These are phyloP conservation scores for Eulithis testata DNA, from an alignment of 2,888 invertebrate species.

Conservation along the genomic window DNA sequence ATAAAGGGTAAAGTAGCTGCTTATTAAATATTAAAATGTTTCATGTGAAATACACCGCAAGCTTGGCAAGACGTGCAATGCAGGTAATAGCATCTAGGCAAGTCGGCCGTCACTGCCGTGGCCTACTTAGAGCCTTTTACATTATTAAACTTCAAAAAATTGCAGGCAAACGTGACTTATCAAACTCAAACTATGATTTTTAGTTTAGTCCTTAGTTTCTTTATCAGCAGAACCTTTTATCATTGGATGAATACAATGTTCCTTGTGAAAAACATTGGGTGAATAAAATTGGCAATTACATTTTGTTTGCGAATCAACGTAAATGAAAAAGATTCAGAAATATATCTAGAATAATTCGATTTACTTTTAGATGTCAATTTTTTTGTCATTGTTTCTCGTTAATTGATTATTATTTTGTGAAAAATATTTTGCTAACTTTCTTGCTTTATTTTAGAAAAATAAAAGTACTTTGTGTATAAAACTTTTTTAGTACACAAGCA, in stretches of 20 bases:
- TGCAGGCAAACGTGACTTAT: no score
- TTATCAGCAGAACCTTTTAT: no score
- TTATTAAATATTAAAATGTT: neutral
- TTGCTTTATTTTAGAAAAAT: no score
- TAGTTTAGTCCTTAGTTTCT: no score
- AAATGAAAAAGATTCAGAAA: neutral
- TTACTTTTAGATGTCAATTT: conserved; percentile 8
- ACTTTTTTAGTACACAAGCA: neutral
- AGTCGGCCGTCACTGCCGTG: neutral
- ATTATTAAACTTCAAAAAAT: conserved; percentile 9
- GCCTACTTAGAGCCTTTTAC: conserved; percentile 12
- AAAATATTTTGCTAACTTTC: no score
- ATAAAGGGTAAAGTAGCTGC: neutral
- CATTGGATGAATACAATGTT: no score
- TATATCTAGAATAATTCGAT: conserved; percentile 1
- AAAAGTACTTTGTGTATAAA: neutral
- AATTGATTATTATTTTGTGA: neutral
- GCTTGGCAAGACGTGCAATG: conserved; percentile 20
- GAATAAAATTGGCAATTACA: neutral
- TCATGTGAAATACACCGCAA: conserved; percentile 1
- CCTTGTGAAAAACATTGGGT: no score
- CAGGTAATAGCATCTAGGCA: conserved; percentile 11
- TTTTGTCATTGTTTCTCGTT: neutral
- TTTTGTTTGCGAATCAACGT: neutral
- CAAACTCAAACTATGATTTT: no score